Evolutionary conservation across 2,888 invertebrate genomes (phyloP).

Genomic region (Sialis fuliginosa): DNA sequence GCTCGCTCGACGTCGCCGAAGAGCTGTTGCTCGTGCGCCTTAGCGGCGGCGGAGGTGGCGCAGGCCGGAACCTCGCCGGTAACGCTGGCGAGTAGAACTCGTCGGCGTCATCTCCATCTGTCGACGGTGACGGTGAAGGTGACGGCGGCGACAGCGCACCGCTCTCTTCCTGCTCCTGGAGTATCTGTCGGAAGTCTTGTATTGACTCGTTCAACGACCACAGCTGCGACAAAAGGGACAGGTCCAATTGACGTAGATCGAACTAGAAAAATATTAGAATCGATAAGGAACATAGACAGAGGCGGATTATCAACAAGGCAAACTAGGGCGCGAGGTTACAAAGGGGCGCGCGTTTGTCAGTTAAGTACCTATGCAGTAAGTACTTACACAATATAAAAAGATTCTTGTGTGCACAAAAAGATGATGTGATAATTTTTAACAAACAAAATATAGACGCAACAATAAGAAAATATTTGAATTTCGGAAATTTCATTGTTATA

Average conservation of each 20-base stretch:
- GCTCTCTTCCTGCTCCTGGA: conserved; percentile 31
- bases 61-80: conserved; percentile 19
- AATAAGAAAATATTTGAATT: no score
- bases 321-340: no score
- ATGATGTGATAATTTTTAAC: no score
- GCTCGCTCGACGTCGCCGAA: conserved; percentile 18
- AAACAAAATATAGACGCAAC: no score
- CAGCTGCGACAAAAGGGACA: conserved; percentile 75
- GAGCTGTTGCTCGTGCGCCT: conserved; percentile 19
- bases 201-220: conserved; percentile 87
- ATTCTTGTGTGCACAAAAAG: no score
- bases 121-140: conserved; percentile 35
- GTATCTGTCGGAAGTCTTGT: conserved; percentile 64
- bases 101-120: conserved; percentile 25
- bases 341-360: no score
- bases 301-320: no score
- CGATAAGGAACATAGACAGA: conserved; percentile 7
- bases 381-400: no score
- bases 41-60: conserved; percentile 28
- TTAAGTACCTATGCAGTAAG: no score
- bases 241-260: conserved; percentile 72
- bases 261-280: conserved; percentile 42
- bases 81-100: conserved; percentile 19
- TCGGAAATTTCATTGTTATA: no score
- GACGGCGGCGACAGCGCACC: conserved; percentile 28